Evolutionary conservation across 1,140 invertebrate species (phyloP).

Genomic region (Tetragonula clypearis): DNA sequence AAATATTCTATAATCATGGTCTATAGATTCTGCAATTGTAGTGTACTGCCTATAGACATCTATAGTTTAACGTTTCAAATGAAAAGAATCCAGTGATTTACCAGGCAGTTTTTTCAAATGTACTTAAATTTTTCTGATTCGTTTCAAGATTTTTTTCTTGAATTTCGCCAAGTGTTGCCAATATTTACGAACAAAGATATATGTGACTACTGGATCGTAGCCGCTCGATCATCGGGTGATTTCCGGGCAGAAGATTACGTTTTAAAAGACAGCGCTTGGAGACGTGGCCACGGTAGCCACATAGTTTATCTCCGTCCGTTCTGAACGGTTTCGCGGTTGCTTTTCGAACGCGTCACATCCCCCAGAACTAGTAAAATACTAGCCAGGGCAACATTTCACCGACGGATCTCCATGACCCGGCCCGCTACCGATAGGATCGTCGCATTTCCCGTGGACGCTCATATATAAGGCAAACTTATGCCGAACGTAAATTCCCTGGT

Average conservation of each 20-base stretch:
- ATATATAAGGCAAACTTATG: constrained; percentile 80
- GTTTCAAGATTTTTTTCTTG: background rate
- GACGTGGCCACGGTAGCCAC: background rate
- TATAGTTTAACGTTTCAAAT: too few species aligned
- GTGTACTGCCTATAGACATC: too few species aligned
- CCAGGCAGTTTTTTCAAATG: too few species aligned
- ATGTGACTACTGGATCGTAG: background rate
- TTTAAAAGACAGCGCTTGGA: background rate
- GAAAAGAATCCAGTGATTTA: too few species aligned
- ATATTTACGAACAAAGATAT: background rate
- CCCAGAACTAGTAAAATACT: constrained; percentile 64
- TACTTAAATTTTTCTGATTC: background rate
- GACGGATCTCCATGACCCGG: constrained; percentile 60
- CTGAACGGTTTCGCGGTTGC: constrained; percentile 1
- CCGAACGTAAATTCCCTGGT: constrained; percentile 77
- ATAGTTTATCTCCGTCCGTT: constrained; percentile 43
- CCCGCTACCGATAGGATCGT: constrained; percentile 77
- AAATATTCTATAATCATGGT: too few species aligned
- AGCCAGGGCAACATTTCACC: constrained; percentile 69
- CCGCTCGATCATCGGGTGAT: background rate
- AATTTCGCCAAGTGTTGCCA: background rate
- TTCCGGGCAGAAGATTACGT: constrained; percentile 18
- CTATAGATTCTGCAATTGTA: too few species aligned
- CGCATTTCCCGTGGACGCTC: constrained; percentile 82
- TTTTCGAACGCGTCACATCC: constrained; percentile 17